Evolutionary conservation across 2,113 vertebrate species (phyloP).

Genomic region (Syrrhaptes paradoxus): DNA sequence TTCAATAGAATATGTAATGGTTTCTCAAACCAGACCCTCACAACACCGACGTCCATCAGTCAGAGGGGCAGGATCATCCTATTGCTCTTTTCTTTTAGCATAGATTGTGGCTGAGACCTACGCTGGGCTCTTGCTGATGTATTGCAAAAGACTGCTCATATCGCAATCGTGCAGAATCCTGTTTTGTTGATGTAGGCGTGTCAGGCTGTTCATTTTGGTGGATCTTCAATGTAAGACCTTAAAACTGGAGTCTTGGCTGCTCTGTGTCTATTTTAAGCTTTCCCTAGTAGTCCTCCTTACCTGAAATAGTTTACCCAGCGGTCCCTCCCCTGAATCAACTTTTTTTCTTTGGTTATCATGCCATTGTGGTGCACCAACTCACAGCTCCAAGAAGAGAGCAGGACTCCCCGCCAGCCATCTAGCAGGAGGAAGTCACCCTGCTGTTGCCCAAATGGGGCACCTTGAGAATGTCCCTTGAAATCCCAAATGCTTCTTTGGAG

Average conservation of each 20-base stretch:
- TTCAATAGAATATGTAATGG: background rate
- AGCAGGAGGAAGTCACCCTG: background rate
- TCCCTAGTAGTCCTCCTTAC: constrained; percentile 9
- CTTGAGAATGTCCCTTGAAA: background rate
- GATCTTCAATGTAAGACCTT: constrained; percentile 16
- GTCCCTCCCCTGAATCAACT: background rate
- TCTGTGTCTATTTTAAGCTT: constrained; percentile 27
- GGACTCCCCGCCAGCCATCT: background rate
- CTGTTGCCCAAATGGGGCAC: background rate
- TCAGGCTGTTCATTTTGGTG: constrained; percentile 55
- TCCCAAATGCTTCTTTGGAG: background rate
- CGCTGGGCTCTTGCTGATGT: background rate
- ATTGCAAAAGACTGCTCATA: constrained; percentile 24
- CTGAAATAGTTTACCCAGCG: background rate
- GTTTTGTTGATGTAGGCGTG: constrained; percentile 38
- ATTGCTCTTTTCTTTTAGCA: constrained; percentile 21
- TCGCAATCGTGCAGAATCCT: background rate
- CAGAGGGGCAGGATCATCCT: background rate
- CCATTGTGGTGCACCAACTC: background rate
- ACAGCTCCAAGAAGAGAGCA: background rate
- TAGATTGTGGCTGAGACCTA: background rate
- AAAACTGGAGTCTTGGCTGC: constrained; percentile 22
- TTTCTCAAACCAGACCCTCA: background rate
- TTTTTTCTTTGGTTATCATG: background rate
- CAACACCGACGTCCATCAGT: background rate